These are phyloP conservation scores for Turritopsis rubra DNA, from an alignment of 30 jellyfish, hydroid and myxozoan genomes.

Conservation along the genomic window DNA sequence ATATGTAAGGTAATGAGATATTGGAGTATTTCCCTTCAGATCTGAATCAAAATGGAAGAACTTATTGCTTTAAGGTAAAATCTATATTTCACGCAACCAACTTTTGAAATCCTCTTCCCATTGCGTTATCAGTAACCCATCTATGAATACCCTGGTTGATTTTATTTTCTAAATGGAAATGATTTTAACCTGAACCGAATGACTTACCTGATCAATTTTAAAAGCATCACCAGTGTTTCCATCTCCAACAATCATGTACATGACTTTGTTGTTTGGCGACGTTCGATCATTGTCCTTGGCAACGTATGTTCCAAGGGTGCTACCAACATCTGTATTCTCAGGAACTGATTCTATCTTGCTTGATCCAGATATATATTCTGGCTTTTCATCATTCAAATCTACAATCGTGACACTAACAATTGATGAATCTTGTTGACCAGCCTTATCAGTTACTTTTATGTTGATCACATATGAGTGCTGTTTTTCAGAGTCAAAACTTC, in stretches of 20 bases:
- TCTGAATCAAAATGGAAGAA: neutral
- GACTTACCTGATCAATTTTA: constrained; percentile 32
- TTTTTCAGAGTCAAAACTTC: constrained; percentile 52
- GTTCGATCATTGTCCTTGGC: constrained; percentile 3
- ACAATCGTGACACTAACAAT: constrained; percentile 32
- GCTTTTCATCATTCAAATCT: constrained; percentile 67
- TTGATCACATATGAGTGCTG: constrained; percentile 22
- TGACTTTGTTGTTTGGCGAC: neutral
- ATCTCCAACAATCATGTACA: constrained; percentile 3
- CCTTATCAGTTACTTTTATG: constrained; percentile 63
- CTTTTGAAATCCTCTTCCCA: no score
- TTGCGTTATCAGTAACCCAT: no score
- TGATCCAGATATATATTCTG: constrained; percentile 36
- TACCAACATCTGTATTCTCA: neutral
- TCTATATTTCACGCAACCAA: no score
- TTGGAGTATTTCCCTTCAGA: neutral
- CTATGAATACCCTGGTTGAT: neutral
- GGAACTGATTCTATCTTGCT: neutral
- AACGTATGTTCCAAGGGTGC: neutral
- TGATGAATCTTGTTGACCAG: constrained; percentile 34
- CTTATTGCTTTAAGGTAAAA: no score
- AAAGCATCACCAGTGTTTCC: constrained; percentile 53
- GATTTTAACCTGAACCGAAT: neutral
- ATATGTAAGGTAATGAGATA: neutral
- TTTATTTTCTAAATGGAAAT: neutral